These are phyloP conservation scores for Coelinius sp. DNA, from an alignment of 2,888 invertebrate species.

Conservation along the genomic window DNA sequence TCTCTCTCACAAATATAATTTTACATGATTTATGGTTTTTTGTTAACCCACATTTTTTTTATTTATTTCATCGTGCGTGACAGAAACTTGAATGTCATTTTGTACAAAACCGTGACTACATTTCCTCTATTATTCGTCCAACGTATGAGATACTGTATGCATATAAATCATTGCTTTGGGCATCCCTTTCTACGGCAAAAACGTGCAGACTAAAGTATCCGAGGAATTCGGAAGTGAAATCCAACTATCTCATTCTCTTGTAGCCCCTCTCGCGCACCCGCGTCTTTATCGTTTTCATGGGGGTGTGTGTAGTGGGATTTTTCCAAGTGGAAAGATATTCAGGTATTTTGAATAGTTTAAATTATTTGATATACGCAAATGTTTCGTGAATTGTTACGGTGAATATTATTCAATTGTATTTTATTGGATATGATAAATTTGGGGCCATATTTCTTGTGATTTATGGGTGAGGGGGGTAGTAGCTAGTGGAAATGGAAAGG, in stretches of 20 bases:
- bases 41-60: too few relatives aligned
- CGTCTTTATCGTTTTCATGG: conserved; percentile 4
- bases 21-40: background rate
- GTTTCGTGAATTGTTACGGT: background rate
- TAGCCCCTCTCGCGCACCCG: background rate
- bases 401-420: conserved; percentile 5
- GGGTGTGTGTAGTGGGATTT: background rate
- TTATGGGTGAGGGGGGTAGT: too few relatives aligned
- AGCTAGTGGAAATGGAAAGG: background rate
- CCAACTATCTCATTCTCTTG: conserved; percentile 31
- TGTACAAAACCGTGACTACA: conserved; percentile 33
- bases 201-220: conserved; percentile 57
- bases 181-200: conserved; percentile 42
- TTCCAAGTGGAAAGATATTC: conserved; percentile 22
- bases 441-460: background rate
- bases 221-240: conserved; percentile 62
- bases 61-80: background rate
- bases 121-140: conserved; percentile 33
- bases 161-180: conserved; percentile 55
- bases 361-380: background rate
- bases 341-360: conserved; percentile 2
- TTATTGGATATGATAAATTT: background rate
- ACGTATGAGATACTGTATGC: conserved; percentile 33
- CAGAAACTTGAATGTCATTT: conserved; percentile 17
- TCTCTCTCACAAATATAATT: background rate